Percentiles rank a stretch among this genome's conserved stretches.
Evolutionary conservation across 2,797 vertebrate genomes (phyloP).

Genomic region (Kryptopterus vitreolus): DNA sequence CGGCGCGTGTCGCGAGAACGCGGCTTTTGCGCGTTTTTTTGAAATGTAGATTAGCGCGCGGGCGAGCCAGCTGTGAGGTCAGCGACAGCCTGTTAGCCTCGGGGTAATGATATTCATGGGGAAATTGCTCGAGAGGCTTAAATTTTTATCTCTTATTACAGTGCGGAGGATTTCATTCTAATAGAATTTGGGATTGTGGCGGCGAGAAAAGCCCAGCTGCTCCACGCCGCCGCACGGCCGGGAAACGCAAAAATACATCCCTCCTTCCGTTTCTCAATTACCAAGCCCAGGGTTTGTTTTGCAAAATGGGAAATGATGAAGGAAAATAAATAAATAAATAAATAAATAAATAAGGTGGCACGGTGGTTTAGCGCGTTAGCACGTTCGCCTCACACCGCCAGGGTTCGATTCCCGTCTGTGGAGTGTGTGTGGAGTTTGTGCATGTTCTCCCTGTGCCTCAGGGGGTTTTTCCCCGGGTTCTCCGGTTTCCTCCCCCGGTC

Average conservation of each 20-base stretch:
- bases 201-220: constrained; percentile 32
- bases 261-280: constrained; percentile 36
- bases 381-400: too few species aligned
- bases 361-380: too few species aligned
- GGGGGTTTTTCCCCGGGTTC: too few species aligned
- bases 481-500: too few species aligned
- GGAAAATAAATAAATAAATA: too few species aligned
- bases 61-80: constrained; percentile 39
- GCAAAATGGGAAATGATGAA: not conserved
- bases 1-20: not conserved
- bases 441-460: too few species aligned
- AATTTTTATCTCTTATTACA: constrained; percentile 50
- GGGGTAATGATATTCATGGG: constrained; percentile 51
- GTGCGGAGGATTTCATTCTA: constrained; percentile 45
- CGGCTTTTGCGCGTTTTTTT: constrained; percentile 30
- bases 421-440: too few species aligned
- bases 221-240: not conserved
- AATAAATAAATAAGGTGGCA: too few species aligned
- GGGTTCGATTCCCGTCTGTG: too few species aligned
- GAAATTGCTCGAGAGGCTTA: constrained; percentile 49
- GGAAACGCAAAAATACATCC: constrained; percentile 34
- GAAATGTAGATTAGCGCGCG: constrained; percentile 48
- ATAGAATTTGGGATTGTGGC: constrained; percentile 47
- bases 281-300: constrained; percentile 15
- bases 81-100: constrained; percentile 46